Evolutionary conservation across 2,797 vertebrate species (phyloP).

Genomic region (Sparus aurata): DNA sequence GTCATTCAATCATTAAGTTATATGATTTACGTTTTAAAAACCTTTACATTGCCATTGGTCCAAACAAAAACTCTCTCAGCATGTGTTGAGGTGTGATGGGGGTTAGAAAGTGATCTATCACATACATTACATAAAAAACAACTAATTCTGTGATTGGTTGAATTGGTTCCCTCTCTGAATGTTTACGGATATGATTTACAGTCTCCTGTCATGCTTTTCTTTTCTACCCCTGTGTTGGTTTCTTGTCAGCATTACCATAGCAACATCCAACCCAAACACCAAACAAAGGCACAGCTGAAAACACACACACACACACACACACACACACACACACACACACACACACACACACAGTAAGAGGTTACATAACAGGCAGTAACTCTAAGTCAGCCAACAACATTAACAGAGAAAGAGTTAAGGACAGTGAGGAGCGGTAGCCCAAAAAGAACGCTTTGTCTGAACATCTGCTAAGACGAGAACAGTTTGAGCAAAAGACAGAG

Average conservation of each 20-base stretch:
- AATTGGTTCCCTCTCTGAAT: slow-evolving; percentile 10
- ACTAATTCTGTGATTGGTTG: neutral
- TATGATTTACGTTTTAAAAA: neutral
- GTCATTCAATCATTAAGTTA: slow-evolving; percentile 4
- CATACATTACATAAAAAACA: neutral
- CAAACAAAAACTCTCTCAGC: neutral
- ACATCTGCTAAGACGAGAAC: slow-evolving; percentile 1
- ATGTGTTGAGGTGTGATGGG: neutral
- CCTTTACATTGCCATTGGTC: neutral
- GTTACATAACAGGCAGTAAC: slow-evolving; percentile 58
- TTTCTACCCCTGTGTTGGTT: slow-evolving; percentile 52
- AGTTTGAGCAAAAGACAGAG: neutral
- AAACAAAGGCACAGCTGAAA: slow-evolving; percentile 63
- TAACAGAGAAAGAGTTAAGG: slow-evolving; percentile 9
- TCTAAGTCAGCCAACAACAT: slow-evolving; percentile 47
- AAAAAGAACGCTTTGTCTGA: slow-evolving; percentile 25
- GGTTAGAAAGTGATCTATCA: neutral
- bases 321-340: too few species aligned
- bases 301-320: too few species aligned
- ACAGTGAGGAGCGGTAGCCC: slow-evolving; percentile 12
- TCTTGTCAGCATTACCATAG: slow-evolving; percentile 45
- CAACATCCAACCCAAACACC: slow-evolving; percentile 65
- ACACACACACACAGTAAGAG: too few species aligned
- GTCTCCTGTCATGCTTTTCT: slow-evolving; percentile 21
- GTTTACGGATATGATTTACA: slow-evolving; percentile 46